phyloP scores from a whole-genome alignment of 2,113 vertebrate species.

The Lipotes vexillifer region DNA sequence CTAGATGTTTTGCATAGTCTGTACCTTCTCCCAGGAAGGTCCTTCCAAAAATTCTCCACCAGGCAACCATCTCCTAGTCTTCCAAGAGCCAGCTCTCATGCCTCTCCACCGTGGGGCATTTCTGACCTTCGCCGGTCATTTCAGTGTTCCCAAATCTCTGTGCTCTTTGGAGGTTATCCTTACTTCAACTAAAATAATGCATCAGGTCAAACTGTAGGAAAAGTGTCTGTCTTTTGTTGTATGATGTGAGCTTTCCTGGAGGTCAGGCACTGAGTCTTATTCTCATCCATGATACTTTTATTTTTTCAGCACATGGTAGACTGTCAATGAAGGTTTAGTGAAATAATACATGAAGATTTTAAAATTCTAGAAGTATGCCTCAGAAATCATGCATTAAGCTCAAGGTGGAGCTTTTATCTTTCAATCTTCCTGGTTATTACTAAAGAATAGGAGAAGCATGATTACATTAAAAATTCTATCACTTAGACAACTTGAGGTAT shows the following conservation, averaged over 20 bases:
- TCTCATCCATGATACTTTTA: neutral
- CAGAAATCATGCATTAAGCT: neutral
- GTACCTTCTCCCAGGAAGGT: neutral
- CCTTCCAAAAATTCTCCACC: neutral
- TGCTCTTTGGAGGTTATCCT: neutral
- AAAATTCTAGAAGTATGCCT: neutral
- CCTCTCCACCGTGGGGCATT: neutral
- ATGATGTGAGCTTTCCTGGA: neutral
- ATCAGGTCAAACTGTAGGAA: neutral
- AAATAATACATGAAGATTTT: neutral
- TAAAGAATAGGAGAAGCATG: neutral
- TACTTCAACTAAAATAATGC: neutral
- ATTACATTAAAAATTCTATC: neutral
- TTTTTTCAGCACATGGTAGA: neutral
- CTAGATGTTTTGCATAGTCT: neutral
- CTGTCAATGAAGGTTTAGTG: neutral
- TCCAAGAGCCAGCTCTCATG: fast-evolving
- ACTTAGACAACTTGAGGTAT: neutral
- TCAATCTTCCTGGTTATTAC: neutral
- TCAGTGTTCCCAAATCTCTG: neutral
- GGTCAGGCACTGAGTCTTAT: neutral
- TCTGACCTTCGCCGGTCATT: neutral
- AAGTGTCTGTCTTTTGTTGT: neutral
- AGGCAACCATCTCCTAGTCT: neutral
- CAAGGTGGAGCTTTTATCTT: neutral